These are phyloP conservation scores for Drosophila fuyamai DNA, from an alignment of 1,140 invertebrate genomes.

Conservation along the genomic window DNA sequence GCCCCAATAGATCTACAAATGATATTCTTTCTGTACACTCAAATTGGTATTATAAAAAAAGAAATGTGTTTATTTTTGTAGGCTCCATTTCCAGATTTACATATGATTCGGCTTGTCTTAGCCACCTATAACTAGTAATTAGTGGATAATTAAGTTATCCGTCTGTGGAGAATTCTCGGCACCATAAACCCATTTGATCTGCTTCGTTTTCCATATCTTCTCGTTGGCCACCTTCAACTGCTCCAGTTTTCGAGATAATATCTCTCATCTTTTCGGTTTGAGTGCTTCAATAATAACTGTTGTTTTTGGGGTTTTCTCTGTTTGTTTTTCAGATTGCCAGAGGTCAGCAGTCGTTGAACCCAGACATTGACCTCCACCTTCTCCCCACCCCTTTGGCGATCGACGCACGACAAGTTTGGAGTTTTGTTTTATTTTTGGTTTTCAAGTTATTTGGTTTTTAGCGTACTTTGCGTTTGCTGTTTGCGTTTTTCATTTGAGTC, in stretches of 20 bases:
- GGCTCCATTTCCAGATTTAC: background rate
- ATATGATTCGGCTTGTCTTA: background rate
- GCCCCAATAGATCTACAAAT: no score
- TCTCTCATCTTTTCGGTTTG: slow-evolving; percentile 30
- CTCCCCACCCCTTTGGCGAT: slow-evolving; percentile 36
- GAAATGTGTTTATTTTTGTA: no score
- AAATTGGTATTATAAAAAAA: no score
- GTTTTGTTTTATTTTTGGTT: slow-evolving; percentile 44
- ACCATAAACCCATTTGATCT: slow-evolving; percentile 9
- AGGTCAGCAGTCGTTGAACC: slow-evolving; percentile 70
- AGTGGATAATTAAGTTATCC: slow-evolving; percentile 16
- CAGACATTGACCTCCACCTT: slow-evolving; percentile 74
- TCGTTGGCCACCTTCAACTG: slow-evolving; percentile 19
- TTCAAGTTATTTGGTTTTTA: slow-evolving; percentile 17
- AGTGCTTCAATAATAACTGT: slow-evolving; percentile 37
- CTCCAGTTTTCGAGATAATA: slow-evolving; percentile 33
- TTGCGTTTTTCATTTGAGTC: slow-evolving; percentile 63
- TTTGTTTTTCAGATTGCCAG: slow-evolving; percentile 31
- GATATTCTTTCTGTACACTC: no score
- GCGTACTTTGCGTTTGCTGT: slow-evolving; percentile 49
- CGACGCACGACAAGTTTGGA: slow-evolving; percentile 68
- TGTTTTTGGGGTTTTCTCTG: slow-evolving; percentile 36
- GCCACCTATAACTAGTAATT: slow-evolving; percentile 9
- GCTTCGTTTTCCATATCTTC: slow-evolving; percentile 5
- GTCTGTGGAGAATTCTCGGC: background rate